Evolutionary conservation across 2,888 invertebrate genomes (phyloP).

Genomic region (Clunio marinus): DNA sequence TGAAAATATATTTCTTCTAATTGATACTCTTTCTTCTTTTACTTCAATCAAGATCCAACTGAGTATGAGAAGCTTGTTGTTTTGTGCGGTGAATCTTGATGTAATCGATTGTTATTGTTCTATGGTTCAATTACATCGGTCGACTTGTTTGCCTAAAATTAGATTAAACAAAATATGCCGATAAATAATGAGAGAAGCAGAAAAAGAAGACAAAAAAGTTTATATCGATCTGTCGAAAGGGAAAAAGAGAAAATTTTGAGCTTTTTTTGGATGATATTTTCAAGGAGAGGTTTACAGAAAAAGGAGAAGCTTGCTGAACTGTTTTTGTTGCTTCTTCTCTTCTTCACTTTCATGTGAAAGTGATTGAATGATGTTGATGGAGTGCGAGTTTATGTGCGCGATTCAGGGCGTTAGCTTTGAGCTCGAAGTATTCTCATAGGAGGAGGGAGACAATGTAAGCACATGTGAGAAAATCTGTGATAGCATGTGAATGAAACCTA

Average conservation of each 20-base stretch:
- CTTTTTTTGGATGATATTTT: slow-evolving; percentile 34
- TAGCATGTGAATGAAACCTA: slow-evolving; percentile 12
- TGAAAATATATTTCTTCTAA: too few relatives aligned
- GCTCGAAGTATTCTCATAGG: not conserved
- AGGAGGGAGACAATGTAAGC: too few relatives aligned
- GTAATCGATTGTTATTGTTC: slow-evolving; percentile 29
- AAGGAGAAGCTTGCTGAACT: slow-evolving; percentile 27
- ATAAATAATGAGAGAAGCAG: slow-evolving; percentile 2
- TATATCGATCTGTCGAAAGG: slow-evolving; percentile 22
- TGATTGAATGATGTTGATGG: slow-evolving; percentile 30
- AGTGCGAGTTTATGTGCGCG: slow-evolving; percentile 9
- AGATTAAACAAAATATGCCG: slow-evolving; percentile 9
- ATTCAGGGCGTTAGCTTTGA: slow-evolving; percentile 26
- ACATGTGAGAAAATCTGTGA: slow-evolving; percentile 14
- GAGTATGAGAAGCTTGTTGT: not conserved
- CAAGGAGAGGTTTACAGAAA: not conserved
- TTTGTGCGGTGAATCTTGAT: slow-evolving; percentile 27
- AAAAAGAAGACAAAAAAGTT: not conserved
- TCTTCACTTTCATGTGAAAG: slow-evolving; percentile 29
- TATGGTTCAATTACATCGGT: slow-evolving; percentile 33
- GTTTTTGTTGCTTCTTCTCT: too few relatives aligned
- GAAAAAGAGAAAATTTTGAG: not conserved
- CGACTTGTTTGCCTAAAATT: slow-evolving; percentile 32
- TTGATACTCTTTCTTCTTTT: too few relatives aligned
- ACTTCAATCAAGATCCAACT: not conserved